A percentile compares a stretch with the other conserved stretches of the same genome.
These are phyloP conservation scores for Exocentrus adspersus DNA, from an alignment of 2,888 invertebrate species.

Conservation along the genomic window DNA sequence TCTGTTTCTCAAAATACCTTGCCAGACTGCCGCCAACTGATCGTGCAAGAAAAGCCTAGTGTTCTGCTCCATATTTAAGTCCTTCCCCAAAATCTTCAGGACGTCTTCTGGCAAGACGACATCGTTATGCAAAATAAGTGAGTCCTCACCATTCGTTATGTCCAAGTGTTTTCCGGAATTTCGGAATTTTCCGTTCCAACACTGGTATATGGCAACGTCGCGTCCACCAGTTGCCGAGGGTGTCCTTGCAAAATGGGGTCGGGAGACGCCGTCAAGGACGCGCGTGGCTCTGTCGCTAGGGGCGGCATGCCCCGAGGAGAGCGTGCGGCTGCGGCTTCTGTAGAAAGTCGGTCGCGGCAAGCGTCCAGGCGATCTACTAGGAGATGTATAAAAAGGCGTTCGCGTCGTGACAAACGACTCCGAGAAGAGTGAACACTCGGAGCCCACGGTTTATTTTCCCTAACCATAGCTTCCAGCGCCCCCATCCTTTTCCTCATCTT, in stretches of 20 bases:
- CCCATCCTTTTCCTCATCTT: not conserved
- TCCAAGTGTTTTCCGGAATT: not conserved
- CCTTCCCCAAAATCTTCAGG: not conserved
- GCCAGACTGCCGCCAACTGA: not conserved
- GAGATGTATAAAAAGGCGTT: too few species aligned
- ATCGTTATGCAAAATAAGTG: not conserved
- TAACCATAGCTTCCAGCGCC: not conserved
- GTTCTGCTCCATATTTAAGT: not conserved
- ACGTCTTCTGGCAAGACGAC: not conserved
- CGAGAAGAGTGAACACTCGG: not conserved
- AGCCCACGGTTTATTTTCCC: not conserved
- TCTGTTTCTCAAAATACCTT: not conserved
- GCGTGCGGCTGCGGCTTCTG: not conserved
- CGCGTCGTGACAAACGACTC: not conserved
- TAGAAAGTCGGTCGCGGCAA: not conserved
- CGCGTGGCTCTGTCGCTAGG: not conserved
- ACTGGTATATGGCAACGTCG: not conserved
- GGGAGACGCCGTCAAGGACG: not conserved
- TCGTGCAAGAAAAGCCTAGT: not conserved
- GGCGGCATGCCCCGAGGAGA: not conserved
- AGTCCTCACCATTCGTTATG: not conserved
- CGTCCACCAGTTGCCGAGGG: too few species aligned
- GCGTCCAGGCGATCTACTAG: not conserved
- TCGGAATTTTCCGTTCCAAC: not conserved
- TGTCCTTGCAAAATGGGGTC: too few species aligned